Evolutionary conservation across 2,113 vertebrate species (phyloP), one percentile per base, ranked within the genome.

Genomic region (Toxotes jaculatrix): DNA sequence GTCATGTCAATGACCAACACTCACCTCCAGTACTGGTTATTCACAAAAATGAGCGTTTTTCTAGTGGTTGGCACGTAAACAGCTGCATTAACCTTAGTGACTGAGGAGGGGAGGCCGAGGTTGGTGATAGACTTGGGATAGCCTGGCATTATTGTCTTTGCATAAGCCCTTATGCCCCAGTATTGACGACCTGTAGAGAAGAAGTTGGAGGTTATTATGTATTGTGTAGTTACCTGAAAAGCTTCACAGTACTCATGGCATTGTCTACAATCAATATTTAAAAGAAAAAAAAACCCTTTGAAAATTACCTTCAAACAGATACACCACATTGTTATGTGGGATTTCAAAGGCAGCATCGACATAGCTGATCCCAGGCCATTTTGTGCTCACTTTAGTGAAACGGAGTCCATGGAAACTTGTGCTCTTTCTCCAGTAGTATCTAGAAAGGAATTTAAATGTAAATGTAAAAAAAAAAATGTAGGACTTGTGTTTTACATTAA

Each of bases 281-380:
- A 64, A 32, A 7, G 7, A 0, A 23, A 51, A 12, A 27, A 34
- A 66, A 67, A 21, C 4, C 1, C 7, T 8, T 11, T 71, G 3
- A 53, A 31, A 1, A 23, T 74, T 84, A 95, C 94, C 94, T 86
- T 93, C 87, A 85, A 95, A 94, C 13, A 95, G 57, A 83, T 89
- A 92, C 5, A 67, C 80, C 9, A 9, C 59, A 34, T 87, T 32
- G 21, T 73, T 86, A 3, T 23, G 1, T 56, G 67, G 71, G 51
- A 91, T 66, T 55, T 94, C 94, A 83, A 83, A 93, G 2, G 93
- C 94, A 51, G 95, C 94, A 66, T 95, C 94, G 0, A 95, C 94
- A 31, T 65, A 63, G 5, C 74, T 79, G 59, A 95, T 90, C 27
- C 34, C 67, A 7, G 90, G 63, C 94, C 94, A 95, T 56, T 70